Percentiles rank a stretch among this genome's conserved stretches.
phyloP scores from a whole-genome alignment of 2,888 invertebrate genomes.

The Odontomyia ornata region DNA sequence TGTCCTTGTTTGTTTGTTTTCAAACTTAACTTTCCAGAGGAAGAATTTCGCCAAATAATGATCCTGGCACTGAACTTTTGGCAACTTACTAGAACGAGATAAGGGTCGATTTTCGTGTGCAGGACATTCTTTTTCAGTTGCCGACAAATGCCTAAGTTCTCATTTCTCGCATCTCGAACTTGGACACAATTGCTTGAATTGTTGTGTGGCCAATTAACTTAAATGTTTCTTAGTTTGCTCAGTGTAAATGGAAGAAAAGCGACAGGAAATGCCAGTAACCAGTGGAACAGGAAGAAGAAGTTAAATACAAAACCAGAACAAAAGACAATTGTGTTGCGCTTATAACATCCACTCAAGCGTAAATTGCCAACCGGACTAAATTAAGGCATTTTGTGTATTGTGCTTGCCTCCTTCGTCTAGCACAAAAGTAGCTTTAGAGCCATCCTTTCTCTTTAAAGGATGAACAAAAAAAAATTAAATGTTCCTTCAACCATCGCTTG shows the following conservation, averaged over 20 bases:
- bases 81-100: neutral
- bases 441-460: too few species aligned
- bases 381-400: neutral
- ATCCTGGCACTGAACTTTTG: too few species aligned
- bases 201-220: slow-evolving; percentile 9
- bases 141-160: slow-evolving; percentile 3
- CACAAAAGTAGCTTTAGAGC: too few species aligned
- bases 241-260: neutral
- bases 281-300: neutral
- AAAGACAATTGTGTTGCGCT: slow-evolving; percentile 5
- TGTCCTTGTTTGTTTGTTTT: too few species aligned
- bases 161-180: neutral
- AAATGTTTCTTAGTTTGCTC: slow-evolving; percentile 10
- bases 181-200: neutral
- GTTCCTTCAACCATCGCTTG: too few species aligned
- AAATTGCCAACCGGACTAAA: neutral
- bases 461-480: too few species aligned
- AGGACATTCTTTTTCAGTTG: neutral
- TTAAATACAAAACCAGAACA: neutral
- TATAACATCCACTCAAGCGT: slow-evolving; percentile 6
- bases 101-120: neutral
- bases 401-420: too few species aligned
- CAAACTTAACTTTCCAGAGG: too few species aligned
- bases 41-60: too few species aligned
- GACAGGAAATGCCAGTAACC: neutral